Base-by-base conservation (phyloP, 2,888 invertebrate genomes). In the Melolontha melolontha region DNA sequence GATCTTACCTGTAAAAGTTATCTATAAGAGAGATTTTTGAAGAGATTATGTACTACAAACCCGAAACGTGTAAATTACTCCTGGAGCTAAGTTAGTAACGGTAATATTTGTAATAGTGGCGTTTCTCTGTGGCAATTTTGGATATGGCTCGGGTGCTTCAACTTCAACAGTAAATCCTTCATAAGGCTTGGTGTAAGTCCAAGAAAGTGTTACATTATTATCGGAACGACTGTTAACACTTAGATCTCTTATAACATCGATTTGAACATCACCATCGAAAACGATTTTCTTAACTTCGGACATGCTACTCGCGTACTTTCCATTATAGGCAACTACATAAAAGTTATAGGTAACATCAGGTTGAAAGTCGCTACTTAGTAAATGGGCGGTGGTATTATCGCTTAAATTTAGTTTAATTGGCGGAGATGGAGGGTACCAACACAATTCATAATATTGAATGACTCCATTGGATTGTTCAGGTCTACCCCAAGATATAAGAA, bases 291-390 rank as follows among this genome's bases (percentile, higher is more conserved):
- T 84, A 1, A 88, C 85, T 12, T 86, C 84, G 0, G 93, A 92
- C 0, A 86, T 84, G 4, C 83, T 82, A 0, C 93, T 93, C 40
- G 87, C 86, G 75, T 84, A 85, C 0, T 85, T 85, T 12, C 83
- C 83, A 79, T 92, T 93, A 47, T 86, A 86, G 0, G 93, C 93
- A 5, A 88, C 86, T 5, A 92, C 87, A 90, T 91, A 91, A 83
- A 93, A 92, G 0, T 89, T 88, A 80, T 93, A 93, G 70, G 87
- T 88, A 11, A 80, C 78, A 12, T 87, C 86, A 11, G 88, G 83
- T 47, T 86, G 84, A 68, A 90, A 87, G 34, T 83, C 83, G 2
- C 87, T 86, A 14, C 68, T 70, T 12, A 75, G 40, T 69, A 85
- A 79, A 40, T 88, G 86, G 0, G 85, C 84, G 0, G 85, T 86